phyloP scores from a whole-genome alignment of 2,113 vertebrate species.

The Myotis brandtii region DNA sequence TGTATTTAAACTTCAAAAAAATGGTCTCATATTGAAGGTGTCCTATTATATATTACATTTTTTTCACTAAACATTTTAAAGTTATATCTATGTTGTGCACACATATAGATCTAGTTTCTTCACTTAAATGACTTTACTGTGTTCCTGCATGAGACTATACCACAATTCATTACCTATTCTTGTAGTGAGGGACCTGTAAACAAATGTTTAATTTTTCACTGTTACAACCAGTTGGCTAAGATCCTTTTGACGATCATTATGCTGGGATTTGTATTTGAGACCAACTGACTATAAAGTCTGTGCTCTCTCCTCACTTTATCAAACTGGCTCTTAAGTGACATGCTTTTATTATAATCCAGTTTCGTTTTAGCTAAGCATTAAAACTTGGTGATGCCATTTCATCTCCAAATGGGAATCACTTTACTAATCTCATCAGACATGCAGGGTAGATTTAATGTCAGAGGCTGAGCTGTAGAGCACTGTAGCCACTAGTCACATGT shows the following conservation, averaged over 20 bases:
- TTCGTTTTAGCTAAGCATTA: slow-evolving; percentile 11
- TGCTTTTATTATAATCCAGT: background rate
- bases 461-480: background rate
- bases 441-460: background rate
- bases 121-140: background rate
- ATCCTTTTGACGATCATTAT: background rate
- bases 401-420: background rate
- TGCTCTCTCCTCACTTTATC: background rate
- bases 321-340: background rate
- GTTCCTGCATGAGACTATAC: background rate
- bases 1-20: background rate
- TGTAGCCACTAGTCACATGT: background rate
- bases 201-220: background rate
- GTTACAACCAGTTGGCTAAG: background rate
- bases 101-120: background rate
- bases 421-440: background rate
- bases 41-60: background rate
- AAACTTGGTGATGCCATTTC: background rate
- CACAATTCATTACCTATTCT: background rate
- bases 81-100: background rate
- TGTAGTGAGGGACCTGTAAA: background rate
- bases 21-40: background rate
- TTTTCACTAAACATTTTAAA: background rate
- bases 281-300: background rate
- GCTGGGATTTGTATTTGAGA: background rate